Conservation (phyloP, 2,113 vertebrate species). For the Cercocebus atys region DNA sequence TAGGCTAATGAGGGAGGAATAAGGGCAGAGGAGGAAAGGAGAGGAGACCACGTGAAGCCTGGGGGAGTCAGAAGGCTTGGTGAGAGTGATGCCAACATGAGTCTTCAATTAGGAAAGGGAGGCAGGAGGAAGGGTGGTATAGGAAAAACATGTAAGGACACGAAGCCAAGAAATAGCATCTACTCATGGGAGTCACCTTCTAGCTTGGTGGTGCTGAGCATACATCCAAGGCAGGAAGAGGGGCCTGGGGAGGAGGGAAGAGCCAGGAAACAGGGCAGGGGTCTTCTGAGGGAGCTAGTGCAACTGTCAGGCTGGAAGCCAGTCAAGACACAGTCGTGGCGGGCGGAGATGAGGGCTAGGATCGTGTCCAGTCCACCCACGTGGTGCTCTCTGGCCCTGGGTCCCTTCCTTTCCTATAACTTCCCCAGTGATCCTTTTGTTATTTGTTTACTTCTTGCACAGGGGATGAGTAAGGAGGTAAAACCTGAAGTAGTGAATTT, state of each 20-base stretch:
- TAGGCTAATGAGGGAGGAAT: not conserved
- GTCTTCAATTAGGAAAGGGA: not conserved
- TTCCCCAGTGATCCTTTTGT: not conserved
- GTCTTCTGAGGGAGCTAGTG: not conserved
- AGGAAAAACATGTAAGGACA: not conserved
- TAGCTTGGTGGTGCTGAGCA: not conserved
- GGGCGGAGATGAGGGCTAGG: not conserved
- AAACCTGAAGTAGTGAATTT: not conserved
- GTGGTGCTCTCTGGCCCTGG: not conserved
- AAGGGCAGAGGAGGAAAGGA: not conserved
- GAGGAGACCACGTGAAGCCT: not conserved
- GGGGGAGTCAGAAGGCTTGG: not conserved
- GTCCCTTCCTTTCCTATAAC: not conserved
- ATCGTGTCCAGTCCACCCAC: no score
- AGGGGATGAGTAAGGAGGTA: not conserved
- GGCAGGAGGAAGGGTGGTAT: not conserved
- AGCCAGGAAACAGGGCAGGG: not conserved
- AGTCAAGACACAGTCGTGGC: no score
- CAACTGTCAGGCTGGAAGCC: not conserved
- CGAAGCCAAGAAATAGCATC: not conserved
- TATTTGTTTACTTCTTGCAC: not conserved
- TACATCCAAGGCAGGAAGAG: not conserved
- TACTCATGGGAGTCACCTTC: not conserved
- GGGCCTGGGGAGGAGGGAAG: not conserved
- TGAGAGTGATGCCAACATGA: not conserved